These are phyloP conservation scores for Climacteris rufus DNA, from an alignment of 2,113 vertebrate genomes.

Conservation along the genomic window DNA sequence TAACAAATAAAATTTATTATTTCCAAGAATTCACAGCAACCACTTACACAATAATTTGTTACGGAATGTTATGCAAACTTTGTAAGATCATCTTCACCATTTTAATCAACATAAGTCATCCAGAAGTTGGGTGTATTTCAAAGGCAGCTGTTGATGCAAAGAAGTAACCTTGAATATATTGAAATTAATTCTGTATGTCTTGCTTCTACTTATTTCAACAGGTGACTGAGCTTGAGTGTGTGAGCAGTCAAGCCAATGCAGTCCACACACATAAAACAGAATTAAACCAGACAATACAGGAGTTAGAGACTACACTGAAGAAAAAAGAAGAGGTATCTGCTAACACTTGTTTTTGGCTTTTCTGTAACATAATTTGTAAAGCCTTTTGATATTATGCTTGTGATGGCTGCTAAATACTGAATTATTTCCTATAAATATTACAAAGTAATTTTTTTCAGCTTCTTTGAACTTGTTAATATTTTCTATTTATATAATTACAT, in stretches of 20 bases:
- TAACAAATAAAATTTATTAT: background rate
- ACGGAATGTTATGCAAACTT: background rate
- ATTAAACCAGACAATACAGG: slow-evolving; percentile 96
- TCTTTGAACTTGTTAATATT: background rate
- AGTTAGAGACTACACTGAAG: slow-evolving; percentile 87
- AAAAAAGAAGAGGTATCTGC: slow-evolving; percentile 90
- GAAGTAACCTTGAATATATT: background rate
- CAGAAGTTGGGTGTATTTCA: background rate
- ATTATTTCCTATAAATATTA: background rate
- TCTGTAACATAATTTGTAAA: background rate
- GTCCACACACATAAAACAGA: slow-evolving; percentile 96
- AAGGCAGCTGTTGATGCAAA: background rate
- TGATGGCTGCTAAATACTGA: background rate
- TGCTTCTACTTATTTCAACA: slow-evolving; percentile 57
- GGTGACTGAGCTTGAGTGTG: slow-evolving; percentile 97
- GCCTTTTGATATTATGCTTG: background rate
- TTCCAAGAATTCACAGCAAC: background rate
- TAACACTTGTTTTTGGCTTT: background rate
- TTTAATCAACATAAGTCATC: background rate
- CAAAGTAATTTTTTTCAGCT: background rate
- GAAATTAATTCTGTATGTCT: background rate
- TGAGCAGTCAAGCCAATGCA: slow-evolving; percentile 93
- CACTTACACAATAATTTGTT: background rate
- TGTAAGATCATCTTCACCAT: background rate
- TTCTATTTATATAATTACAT: background rate